Base-by-base conservation (phyloP, 2,113 vertebrate species). In the Illadopsis cleaveri region DNA sequence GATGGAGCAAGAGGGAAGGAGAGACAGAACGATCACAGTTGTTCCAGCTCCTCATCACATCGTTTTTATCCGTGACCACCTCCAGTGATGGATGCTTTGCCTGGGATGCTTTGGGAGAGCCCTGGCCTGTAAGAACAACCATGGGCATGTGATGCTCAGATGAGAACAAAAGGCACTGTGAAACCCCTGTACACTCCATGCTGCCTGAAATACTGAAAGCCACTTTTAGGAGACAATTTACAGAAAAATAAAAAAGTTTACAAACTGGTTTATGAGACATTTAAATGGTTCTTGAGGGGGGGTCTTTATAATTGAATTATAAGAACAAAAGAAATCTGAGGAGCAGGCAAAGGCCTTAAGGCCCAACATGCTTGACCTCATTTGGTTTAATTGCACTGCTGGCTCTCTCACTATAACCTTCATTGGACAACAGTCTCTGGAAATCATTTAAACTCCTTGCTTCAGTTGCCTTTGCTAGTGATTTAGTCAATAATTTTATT, bases 231-330 rank as follows among this genome's bases (percentile, higher is more conserved):
- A 94, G 92, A 94, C 86, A 92, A 82, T 91, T 94, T 95, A 96
- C 86, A 92, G 92, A 97, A 95, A 93, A 97, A 97, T 93, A 93
- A 96, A 96, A 78, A 94, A 90, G 70, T 95, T 96, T 97, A 97
- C 82, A 96, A 93, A 97, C 91, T 95, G 90, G 51, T 97, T 97
- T 93, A 97, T 0, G 24, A 93, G 95, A 94, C 90, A 93, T 81
- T 94, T 95, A 94, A 97, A 91, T 93, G 86, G 58, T 68, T 92
- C 87, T 90, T 83, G 64, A 9, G 53, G 83, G 80, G 64, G 79
- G 72, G 93, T 88, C 94, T 94, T 90, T 94, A 84, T 93, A 96
- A 96, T 92, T 92, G 77, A 97, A 95, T 96, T 94, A 96, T 70
- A 94, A 82, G 95, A 97, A 97, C 95, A 95, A 94, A 97, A 96